Conservation (phyloP, 2,113 vertebrate species). For the Physeter macrocephalus region DNA sequence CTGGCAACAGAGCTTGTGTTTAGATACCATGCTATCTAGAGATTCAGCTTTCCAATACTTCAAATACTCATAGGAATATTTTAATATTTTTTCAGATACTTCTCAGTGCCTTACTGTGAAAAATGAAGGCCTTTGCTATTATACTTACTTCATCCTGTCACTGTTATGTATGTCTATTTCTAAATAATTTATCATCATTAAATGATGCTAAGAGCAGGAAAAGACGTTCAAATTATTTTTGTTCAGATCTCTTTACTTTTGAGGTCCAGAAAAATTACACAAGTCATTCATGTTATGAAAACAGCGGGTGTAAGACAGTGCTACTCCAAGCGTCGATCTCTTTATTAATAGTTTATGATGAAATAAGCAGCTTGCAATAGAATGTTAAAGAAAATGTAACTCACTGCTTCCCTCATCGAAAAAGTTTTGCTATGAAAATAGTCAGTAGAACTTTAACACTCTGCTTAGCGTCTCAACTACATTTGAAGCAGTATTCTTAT, state of each 20-base stretch:
- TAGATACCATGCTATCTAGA: not conserved
- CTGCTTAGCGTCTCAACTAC: not conserved
- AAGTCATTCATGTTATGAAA: not conserved
- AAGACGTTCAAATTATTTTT: not conserved
- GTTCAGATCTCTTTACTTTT: not conserved
- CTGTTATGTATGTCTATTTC: not conserved
- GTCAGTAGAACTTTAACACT: not conserved
- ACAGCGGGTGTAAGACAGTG: not conserved
- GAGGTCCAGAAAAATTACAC: not conserved
- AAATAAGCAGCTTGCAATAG: not conserved
- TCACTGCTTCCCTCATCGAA: not conserved
- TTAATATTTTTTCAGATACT: not conserved
- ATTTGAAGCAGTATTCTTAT: not conserved
- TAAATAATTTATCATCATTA: not conserved
- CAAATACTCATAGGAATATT: not conserved
- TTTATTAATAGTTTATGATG: not conserved
- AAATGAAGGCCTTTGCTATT: not conserved
- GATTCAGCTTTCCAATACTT: not conserved
- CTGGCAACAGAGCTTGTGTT: not conserved
- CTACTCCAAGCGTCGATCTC: not conserved
- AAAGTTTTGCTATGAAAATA: not conserved
- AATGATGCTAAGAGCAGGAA: not conserved
- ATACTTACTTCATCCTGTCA: not conserved
- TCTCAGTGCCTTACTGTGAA: not conserved
- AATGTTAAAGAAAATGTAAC: not conserved